Evolutionary conservation across 2,797 vertebrate species (phyloP), one percentile per base, ranked within the genome.

Genomic region (Buphagus erythrorhynchus): DNA sequence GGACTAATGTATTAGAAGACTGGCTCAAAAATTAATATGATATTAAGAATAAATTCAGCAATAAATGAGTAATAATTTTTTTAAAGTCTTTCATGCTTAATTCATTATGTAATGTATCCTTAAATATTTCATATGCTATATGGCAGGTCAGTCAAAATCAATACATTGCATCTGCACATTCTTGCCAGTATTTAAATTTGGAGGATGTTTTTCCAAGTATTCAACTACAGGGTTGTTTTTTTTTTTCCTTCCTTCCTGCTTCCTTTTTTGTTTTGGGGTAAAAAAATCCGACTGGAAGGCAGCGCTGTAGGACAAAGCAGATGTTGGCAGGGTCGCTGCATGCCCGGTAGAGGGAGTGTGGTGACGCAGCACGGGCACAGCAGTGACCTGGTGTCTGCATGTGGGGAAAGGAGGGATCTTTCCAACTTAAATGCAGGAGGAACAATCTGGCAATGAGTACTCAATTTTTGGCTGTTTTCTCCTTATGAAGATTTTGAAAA

Each of bases 271-370:
- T 40, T 68, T 79, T 19, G 29, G 43, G 16, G 26, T 9, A 11
- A 57, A 49, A 49, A 57, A 33, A 42, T 6, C 2, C 1, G 4
- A 2, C 22, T 8, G 22, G 11, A 57, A 54, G 79, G 58, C 73
- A 62, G 16, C 3, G 0, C 5, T 13, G 10, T 2, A 20, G 54
- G 45, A 40, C 29, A 67, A 13, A 52, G 31, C 36, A 55, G n/a
- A 5, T 51, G 38, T 54, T 84, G 54, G 48, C 69, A 73, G 43
- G 57, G 51, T 29, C 20, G 7, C 46, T 81, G 33, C 38, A 2
- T 86, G 59, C 9, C 94, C 95, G 14, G 74, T 54, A 96, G 94
- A 89, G 92, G 93, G 94, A 79, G 91, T 9, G 31, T 25, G 69
- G 58, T 48, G 54, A 69, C 59, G 36, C 69, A 58, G 61, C 54